Percentiles rank a stretch among this genome's conserved stretches.
Evolutionary conservation across 2,797 vertebrate genomes (phyloP).

Genomic region (Pterois miles): DNA sequence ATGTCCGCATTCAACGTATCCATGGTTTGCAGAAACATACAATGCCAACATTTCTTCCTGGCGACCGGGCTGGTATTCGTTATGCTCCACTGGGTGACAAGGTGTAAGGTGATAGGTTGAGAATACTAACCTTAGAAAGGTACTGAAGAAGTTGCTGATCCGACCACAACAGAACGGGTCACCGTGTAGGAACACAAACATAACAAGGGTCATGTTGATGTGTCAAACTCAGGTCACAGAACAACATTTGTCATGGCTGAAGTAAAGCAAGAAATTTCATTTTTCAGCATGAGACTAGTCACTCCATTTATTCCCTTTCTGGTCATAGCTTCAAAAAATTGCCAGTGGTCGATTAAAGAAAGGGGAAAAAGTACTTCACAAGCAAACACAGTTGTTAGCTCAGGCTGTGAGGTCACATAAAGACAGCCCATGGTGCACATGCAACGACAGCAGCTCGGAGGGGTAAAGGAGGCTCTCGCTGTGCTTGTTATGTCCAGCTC

Average conservation of each 20-base stretch:
- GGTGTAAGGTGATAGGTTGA: background rate
- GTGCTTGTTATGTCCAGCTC: slow-evolving; percentile 19
- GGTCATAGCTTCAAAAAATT: slow-evolving; percentile 2
- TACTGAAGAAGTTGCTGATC: background rate
- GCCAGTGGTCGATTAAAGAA: slow-evolving; percentile 2
- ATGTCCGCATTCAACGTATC: too few relatives aligned
- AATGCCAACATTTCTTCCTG: background rate
- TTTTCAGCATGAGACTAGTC: background rate
- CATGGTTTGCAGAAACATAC: background rate
- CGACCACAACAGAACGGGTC: slow-evolving; percentile 3
- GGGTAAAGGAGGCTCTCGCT: slow-evolving; percentile 16
- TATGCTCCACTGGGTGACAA: background rate
- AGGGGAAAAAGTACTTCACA: background rate
- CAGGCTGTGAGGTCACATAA: slow-evolving; percentile 47
- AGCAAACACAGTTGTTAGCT: slow-evolving; percentile 36
- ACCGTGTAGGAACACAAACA: slow-evolving; percentile 14
- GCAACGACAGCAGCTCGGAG: slow-evolving; percentile 17
- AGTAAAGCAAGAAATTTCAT: slow-evolving; percentile 11
- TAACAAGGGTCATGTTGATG: slow-evolving; percentile 29
- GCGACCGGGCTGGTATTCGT: background rate
- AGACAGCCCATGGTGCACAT: slow-evolving; percentile 16
- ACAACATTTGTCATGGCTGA: slow-evolving; percentile 45
- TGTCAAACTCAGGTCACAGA: slow-evolving; percentile 28
- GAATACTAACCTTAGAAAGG: background rate
- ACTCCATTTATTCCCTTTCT: slow-evolving; percentile 23